phyloP scores from a whole-genome alignment of 2,113 vertebrate species.

The Zosterops pallidus region DNA sequence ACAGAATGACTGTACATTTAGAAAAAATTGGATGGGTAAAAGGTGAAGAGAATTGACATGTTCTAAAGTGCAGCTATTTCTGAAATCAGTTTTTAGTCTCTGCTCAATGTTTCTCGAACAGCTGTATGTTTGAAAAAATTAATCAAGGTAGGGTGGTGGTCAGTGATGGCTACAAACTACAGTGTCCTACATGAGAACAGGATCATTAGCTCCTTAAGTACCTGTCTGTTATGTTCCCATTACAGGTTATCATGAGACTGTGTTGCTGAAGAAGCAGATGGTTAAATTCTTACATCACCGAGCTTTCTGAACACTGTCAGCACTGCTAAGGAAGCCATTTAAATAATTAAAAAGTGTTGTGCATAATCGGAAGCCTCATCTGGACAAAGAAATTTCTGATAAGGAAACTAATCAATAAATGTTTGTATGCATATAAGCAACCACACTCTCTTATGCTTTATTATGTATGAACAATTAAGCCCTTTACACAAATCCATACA shows the following conservation, averaged over 20 bases:
- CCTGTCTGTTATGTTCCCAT: not conserved
- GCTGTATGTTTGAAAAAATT: not conserved
- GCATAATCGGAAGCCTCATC: not conserved
- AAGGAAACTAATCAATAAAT: not conserved
- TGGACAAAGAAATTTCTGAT: not conserved
- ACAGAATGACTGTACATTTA: not conserved
- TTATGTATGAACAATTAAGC: not conserved
- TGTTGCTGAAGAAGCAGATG: not conserved
- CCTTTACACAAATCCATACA: not conserved
- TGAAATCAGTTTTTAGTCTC: not conserved
- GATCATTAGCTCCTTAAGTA: not conserved
- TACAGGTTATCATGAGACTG: not conserved
- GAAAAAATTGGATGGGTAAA: not conserved
- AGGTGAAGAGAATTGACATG: not conserved
- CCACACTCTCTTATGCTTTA: not conserved
- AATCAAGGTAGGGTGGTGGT: not conserved
- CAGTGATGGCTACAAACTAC: not conserved
- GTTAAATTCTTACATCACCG: not conserved
- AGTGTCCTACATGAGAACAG: not conserved
- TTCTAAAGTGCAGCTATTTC: not conserved
- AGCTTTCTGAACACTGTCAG: not conserved
- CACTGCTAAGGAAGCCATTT: not conserved
- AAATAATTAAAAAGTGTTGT: not conserved
- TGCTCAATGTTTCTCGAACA: not conserved
- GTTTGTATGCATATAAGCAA: not conserved